Evolutionary conservation across 2,888 invertebrate genomes (phyloP).

Genomic region (Hecatera dysodea): DNA sequence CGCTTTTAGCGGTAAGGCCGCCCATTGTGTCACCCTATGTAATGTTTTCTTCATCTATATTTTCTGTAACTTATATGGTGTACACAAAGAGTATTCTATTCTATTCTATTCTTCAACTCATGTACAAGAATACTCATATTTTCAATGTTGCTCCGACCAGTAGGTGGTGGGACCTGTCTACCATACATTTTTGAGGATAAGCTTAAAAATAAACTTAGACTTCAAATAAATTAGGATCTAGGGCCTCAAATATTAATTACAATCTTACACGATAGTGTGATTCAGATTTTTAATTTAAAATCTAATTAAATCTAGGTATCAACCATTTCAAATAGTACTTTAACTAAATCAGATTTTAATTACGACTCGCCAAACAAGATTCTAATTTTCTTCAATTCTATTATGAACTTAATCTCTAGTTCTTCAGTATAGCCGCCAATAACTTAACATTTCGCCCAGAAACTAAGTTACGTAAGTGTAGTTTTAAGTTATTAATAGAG

Average conservation of each 20-base stretch:
- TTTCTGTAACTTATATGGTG: too few relatives aligned
- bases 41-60: too few relatives aligned
- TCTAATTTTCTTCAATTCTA: conserved; percentile 7
- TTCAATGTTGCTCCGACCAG: too few relatives aligned
- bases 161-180: too few relatives aligned
- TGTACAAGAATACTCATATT: too few relatives aligned
- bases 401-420: conserved; percentile 12
- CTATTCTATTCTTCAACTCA: too few relatives aligned
- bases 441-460: conserved; percentile 23
- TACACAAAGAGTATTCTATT: too few relatives aligned
- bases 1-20: too few relatives aligned
- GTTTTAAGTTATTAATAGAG: conserved; percentile 53
- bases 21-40: too few relatives aligned
- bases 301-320: background rate
- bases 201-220: background rate
- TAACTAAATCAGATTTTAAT: conserved; percentile 28
- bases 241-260: background rate
- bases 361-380: conserved; percentile 17
- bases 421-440: conserved; percentile 20
- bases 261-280: background rate
- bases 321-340: conserved; percentile 15
- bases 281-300: conserved; percentile 10
- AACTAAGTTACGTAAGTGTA: conserved; percentile 41
- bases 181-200: too few relatives aligned
- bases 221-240: background rate